A percentile compares a stretch with the other conserved stretches of the same genome.
Evolutionary conservation across 2,797 vertebrate genomes (phyloP).

Genomic region (Rhynchonycteris naso): DNA sequence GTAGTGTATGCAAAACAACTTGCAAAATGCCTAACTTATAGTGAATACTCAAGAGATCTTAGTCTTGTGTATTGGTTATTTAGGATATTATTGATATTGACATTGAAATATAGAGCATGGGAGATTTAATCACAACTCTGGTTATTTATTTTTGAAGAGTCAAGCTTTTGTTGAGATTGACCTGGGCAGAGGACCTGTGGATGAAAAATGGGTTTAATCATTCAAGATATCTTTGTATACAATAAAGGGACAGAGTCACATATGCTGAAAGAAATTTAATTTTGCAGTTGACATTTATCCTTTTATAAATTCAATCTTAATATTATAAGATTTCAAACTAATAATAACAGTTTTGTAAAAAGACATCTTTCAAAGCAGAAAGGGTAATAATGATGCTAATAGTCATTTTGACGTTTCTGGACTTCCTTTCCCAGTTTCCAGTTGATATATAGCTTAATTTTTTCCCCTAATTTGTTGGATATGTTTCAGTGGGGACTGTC

Average conservation of each 20-base stretch:
- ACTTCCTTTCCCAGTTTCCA: not conserved
- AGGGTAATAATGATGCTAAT: not conserved
- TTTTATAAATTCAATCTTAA: slow-evolving; percentile 4
- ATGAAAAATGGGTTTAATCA: not conserved
- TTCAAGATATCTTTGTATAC: not conserved
- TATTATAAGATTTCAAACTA: not conserved
- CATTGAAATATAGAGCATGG: not conserved
- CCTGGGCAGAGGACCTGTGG: not conserved
- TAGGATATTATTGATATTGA: not conserved
- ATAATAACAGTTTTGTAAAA: slow-evolving; percentile 20
- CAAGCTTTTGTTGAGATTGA: slow-evolving; percentile 1
- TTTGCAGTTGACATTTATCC: not conserved
- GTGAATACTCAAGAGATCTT: not conserved
- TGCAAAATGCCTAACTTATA: slow-evolving; percentile 28
- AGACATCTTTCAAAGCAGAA: slow-evolving; percentile 26
- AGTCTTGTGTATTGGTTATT: slow-evolving; percentile 11
- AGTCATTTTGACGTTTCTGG: not conserved
- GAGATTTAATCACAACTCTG: not conserved
- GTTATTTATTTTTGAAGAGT: not conserved
- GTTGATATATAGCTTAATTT: not conserved
- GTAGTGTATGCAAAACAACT: not conserved
- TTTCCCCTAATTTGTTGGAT: not conserved
- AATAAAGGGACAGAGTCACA: not conserved
- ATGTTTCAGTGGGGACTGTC: not conserved
- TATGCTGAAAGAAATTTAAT: not conserved